phyloP scores from a whole-genome alignment of 1,140 invertebrate species.

The Ylistrum balloti region DNA sequence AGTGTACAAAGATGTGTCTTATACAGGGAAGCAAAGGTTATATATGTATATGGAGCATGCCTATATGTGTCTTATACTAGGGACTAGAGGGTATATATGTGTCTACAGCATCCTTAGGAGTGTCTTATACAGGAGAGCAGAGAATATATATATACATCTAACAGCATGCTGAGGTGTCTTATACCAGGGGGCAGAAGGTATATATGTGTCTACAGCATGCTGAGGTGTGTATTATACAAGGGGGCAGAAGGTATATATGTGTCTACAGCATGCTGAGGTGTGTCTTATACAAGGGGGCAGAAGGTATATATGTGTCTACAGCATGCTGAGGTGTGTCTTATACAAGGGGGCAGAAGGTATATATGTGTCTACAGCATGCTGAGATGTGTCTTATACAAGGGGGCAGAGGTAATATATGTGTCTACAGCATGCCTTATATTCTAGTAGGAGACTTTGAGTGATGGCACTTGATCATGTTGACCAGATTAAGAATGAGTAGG shows the following conservation, averaged over 20 bases:
- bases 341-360: background rate
- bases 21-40: background rate
- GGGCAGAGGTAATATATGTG: background rate
- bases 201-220: background rate
- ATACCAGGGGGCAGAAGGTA: background rate
- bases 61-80: background rate
- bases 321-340: background rate
- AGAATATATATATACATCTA: too few species aligned
- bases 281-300: too few species aligned
- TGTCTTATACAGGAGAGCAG: too few species aligned
- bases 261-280: background rate
- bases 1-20: background rate
- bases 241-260: background rate
- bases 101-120: background rate
- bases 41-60: background rate
- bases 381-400: background rate
- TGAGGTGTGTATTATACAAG: background rate
- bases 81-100: background rate
- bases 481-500: too few species aligned
- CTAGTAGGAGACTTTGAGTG: too few species aligned
- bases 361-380: background rate
- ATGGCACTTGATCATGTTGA: too few species aligned
- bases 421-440: background rate
- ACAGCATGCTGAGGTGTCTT: background rate
- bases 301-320: background rate